phyloP scores from a whole-genome alignment of 2,113 vertebrate genomes.

The Cricetomys ansorgei region DNA sequence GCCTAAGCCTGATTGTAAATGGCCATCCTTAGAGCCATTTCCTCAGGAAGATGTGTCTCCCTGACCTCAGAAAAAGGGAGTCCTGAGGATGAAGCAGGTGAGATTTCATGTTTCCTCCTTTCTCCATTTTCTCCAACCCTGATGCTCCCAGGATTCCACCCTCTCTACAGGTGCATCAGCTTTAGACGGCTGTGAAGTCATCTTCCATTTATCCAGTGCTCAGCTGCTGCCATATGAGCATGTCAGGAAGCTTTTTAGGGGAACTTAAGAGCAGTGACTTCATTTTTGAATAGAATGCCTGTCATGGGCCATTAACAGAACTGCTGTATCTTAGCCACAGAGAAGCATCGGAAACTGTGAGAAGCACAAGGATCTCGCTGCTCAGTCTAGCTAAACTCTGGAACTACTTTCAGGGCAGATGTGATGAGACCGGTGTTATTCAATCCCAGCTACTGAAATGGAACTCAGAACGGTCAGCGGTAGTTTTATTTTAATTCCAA shows the following conservation, averaged over 20 bases:
- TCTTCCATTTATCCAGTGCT: neutral
- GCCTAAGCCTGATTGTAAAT: neutral
- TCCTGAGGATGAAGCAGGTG: no score
- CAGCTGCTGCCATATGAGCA: conserved; percentile 30
- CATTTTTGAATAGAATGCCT: conserved; percentile 52
- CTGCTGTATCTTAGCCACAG: conserved; percentile 13
- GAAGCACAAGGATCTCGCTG: conserved; percentile 20
- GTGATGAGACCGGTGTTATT: neutral
- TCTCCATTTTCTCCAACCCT: accelerated
- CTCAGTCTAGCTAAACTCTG: neutral
- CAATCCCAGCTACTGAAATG: neutral
- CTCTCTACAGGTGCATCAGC: neutral
- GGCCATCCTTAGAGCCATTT: neutral
- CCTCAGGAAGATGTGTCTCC: neutral
- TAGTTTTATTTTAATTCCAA: neutral
- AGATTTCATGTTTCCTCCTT: neutral
- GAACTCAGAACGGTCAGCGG: neutral
- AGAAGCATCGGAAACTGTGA: neutral
- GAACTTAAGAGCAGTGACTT: conserved; percentile 46
- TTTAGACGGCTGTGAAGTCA: neutral
- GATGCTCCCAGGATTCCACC: neutral
- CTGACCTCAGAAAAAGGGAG: neutral
- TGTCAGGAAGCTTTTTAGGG: conserved; percentile 8
- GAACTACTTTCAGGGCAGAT: neutral
- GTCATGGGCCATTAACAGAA: conserved; percentile 41